Evolutionary conservation across 2,888 invertebrate genomes (phyloP).

Genomic region (Lagria hirta): DNA sequence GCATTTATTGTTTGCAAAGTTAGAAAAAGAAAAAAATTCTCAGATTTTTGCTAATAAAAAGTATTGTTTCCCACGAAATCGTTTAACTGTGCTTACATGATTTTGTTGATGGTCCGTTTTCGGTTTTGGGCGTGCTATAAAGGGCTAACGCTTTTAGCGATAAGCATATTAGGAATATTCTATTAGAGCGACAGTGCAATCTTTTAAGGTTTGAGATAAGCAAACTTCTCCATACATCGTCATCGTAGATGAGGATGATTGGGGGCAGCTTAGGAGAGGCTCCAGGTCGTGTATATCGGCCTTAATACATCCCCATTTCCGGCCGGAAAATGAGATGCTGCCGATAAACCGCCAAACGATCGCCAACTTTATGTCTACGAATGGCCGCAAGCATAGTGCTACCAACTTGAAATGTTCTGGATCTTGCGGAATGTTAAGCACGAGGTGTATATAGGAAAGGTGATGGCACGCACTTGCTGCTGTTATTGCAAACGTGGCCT

Average conservation of each 20-base stretch:
- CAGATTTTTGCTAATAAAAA: too few species aligned
- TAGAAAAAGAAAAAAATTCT: too few species aligned
- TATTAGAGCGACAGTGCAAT: slow-evolving; percentile 27
- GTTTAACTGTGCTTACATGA: too few species aligned
- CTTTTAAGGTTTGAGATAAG: slow-evolving; percentile 27
- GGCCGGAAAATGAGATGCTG: slow-evolving; percentile 31
- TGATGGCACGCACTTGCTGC: slow-evolving; percentile 19
- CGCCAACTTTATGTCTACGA: slow-evolving; percentile 27
- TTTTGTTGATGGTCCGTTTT: slow-evolving; percentile 14
- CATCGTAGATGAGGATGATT: slow-evolving; percentile 28
- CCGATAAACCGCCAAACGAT: slow-evolving; percentile 32
- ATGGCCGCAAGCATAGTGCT: slow-evolving; percentile 17
- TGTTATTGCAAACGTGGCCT: slow-evolving; percentile 29
- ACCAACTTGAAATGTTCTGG: slow-evolving; percentile 17
- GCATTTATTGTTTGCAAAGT: too few species aligned
- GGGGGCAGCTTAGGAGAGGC: slow-evolving; percentile 26
- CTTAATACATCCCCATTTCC: slow-evolving; percentile 28
- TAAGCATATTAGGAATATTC: slow-evolving; percentile 32
- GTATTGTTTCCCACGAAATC: too few species aligned
- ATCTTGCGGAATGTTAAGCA: slow-evolving; percentile 21
- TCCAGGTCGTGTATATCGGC: slow-evolving; percentile 31
- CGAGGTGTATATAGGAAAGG: slow-evolving; percentile 19
- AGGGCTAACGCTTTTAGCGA: slow-evolving; percentile 22
- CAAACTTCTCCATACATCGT: slow-evolving; percentile 25
- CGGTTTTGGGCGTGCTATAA: slow-evolving; percentile 14